Base-by-base conservation (phyloP, 2,888 invertebrate genomes). In the Amiota minor region DNA sequence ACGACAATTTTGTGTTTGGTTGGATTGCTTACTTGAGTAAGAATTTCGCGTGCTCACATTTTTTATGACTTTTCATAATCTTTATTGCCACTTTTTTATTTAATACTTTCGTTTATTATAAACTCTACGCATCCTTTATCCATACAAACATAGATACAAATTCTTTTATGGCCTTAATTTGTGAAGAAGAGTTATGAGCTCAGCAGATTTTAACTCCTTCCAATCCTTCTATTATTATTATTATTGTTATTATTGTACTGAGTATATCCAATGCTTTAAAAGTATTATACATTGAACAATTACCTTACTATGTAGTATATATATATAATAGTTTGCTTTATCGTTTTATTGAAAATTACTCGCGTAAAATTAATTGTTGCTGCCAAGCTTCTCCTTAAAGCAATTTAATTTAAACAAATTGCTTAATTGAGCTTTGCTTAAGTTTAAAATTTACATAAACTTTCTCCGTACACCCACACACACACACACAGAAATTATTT, bases 291-390 rank as follows among this genome's bases (percentile, higher is more conserved):
- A n/a, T 50, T n/a, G 3, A 20, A 59, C 20, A 20, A n/a, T n/a
- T n/a, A n/a, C n/a, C n/a, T n/a, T n/a, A n/a, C n/a, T n/a, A n/a
- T n/a, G n/a, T 59, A 20, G 20, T 59, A 11, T 9, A 4, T 10
- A 20, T 59, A 20, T 59, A 59, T 59, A 20, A 9, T 20, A 11
- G 16, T 18, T 56, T 23, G 23, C 23, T 4, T 56, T 59, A 20
- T 20, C 11, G 59, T 23, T 68, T 9, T 68, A 14, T 53, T 53
- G 50, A 67, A 49, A 49, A 10, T 8, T 18, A 14, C 14, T 20
- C 50, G 23, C 53, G 67, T 68, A 68, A 68, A 68, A 68, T 68
- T 68, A 53, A 68, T 68, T 68, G 23, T n/a, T 23, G 50, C 67
- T 23, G 12, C 35, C 53, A 53, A 68, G 67, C 67, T 20, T 46